Evolutionary conservation across 2,888 invertebrate genomes (phyloP), one percentile per base, ranked within the genome.

Genomic region (Lasius fuliginosus): DNA sequence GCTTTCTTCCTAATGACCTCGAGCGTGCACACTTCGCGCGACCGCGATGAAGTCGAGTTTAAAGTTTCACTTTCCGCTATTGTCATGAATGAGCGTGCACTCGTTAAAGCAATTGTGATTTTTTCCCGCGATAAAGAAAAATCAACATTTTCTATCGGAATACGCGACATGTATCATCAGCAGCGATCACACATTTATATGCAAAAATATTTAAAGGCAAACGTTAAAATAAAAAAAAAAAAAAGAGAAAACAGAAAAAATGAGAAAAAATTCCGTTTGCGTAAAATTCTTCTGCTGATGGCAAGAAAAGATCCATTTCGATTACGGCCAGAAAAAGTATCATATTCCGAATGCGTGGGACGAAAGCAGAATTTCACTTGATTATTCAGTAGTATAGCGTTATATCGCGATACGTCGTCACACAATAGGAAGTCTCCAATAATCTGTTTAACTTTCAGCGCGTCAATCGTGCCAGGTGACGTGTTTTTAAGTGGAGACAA

Each of bases 1-100:
- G 84, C 89, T 90, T 90, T 90, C 89, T 90, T 89, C 86, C 69
- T 84, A 86, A 89, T 67, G 73, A 87, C 81, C 74, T 69, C 71
- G 64, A 65, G 75, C 87, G 46, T 49, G 42, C 40, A 30, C 46
- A 23, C 30, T 33, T 46, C 18, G 40, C 46, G 69, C 65, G 65
- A 46, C 18, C 42, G 30, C 23, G 40, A 33, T 69, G 18, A 67
- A 82, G 58, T 64, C 53, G 65, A 60, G 27, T 42, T 60, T 8
- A 36, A 42, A 71, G 82, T 90, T 90, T 89, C 89, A 87, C 87
- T 90, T 87, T 89, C 73, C 62, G 82, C 23, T 69, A 84, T 86
- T 86, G 84, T 87, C 81, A 71, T 75, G 76, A 86, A 82, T 42
- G 74, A 46, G 60, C 65, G 69, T 58, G 33, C 40, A 6, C 4